Evolutionary conservation across 2,888 invertebrate species (phyloP).

Genomic region (Callosobruchus maculatus): DNA sequence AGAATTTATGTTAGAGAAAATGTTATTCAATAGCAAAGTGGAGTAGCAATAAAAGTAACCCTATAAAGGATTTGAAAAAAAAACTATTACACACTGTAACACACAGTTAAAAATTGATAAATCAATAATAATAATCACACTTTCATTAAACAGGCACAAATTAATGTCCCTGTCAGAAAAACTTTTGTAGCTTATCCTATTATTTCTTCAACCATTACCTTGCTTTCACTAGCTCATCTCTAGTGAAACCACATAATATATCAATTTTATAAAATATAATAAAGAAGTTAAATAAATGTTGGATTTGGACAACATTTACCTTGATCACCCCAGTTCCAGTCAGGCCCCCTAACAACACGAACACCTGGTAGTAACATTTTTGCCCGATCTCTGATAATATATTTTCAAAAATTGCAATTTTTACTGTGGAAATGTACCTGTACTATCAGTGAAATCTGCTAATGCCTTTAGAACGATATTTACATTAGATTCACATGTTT

Average conservation of each 20-base stretch:
- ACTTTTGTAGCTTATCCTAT: too few species aligned
- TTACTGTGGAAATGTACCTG: not conserved
- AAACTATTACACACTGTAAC: too few species aligned
- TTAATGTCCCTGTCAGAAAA: too few species aligned
- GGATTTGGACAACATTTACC: constrained; percentile 41
- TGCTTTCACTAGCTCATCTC: too few species aligned
- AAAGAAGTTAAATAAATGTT: constrained; percentile 1
- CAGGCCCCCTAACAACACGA: constrained; percentile 74
- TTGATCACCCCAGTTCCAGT: constrained; percentile 82
- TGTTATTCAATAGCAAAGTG: too few species aligned
- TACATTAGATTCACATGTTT: not conserved
- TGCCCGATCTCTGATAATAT: not conserved
- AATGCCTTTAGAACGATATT: not conserved
- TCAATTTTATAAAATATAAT: not conserved
- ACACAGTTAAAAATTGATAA: too few species aligned
- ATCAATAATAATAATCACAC: too few species aligned
- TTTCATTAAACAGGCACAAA: too few species aligned
- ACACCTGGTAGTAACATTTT: constrained; percentile 65
- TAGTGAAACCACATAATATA: not conserved
- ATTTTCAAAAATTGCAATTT: not conserved
- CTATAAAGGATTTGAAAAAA: too few species aligned
- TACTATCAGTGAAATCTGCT: not conserved
- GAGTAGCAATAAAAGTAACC: too few species aligned
- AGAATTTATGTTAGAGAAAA: too few species aligned
- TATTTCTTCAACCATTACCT: too few species aligned